Base-by-base conservation (phyloP, 1,140 invertebrate genomes). In the Drosophila asahinai region DNA sequence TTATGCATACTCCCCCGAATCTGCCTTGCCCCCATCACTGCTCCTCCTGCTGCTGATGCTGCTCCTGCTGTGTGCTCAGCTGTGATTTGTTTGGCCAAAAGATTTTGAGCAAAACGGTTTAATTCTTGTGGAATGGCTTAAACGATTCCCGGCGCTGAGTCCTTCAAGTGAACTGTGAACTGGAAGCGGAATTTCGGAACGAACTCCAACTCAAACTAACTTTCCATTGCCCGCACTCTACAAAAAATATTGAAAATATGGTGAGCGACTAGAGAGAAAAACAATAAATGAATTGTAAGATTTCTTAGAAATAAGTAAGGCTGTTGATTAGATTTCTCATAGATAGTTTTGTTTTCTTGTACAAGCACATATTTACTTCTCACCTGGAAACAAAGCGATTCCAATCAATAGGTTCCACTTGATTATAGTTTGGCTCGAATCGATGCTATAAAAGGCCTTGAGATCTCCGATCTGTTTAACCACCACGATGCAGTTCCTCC, bases 11-110 rank as follows among this genome's bases (percentile, higher is more conserved):
- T 60, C 55, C 55, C 55, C 14, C 15, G 9, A 12, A 11, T 8
- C 5, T 47, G 36, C 9, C 19, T 17, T 38, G 27, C 22, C 36
- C 19, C 47, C 57, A 38, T 33, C 33, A 55, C 2, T 19, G 52
- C 30, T 38, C 27, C n/a, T 36, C 30, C 11, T n/a, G 30, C 51
- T 38, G 36, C 36, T 12, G 8, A 7, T 36, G 33, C 33, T 38
- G 36, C 33, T 36, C 2, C 33, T 11, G 19, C 65, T 84, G 78
- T 73, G 55, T 63, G 67, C 77, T 77, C 67, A 83, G 68, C 73
- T 83, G 84, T 63, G 83, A 89, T 87, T 86, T 83, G 80, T 77
- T 71, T 83, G 51, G 52, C 64, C 65, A 78, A 66, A 75, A 80
- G 63, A 79, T 83, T 83, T 55, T 57, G 47, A 45, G n/a, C 49